Conservation (phyloP, 2,888 invertebrate species). For the Apodemia zela region DNA sequence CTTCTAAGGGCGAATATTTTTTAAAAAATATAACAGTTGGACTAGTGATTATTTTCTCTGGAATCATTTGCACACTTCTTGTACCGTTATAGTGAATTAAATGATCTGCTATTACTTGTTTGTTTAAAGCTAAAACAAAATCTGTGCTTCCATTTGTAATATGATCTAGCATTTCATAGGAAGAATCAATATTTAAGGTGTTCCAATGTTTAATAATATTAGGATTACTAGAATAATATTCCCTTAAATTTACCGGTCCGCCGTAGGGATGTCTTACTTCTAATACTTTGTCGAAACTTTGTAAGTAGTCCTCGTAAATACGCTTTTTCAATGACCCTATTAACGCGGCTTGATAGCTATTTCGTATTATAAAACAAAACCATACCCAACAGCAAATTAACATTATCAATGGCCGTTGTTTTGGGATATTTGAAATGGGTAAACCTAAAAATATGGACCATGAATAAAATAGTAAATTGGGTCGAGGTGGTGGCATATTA, state of each 20-base stretch:
- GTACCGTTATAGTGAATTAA: slow-evolving; percentile 41
- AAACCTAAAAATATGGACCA: slow-evolving; percentile 51
- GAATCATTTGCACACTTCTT: slow-evolving; percentile 47
- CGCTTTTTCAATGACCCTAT: slow-evolving; percentile 45
- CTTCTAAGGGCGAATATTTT: slow-evolving; percentile 43
- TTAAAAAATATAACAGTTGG: slow-evolving; percentile 52
- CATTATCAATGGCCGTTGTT: slow-evolving; percentile 38
- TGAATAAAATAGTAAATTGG: slow-evolving; percentile 51
- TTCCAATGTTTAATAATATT: slow-evolving; percentile 46
- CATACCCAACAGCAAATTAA: slow-evolving; percentile 50
- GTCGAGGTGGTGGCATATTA: slow-evolving; percentile 39
- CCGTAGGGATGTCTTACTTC: slow-evolving; percentile 42
- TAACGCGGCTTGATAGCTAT: slow-evolving; percentile 51
- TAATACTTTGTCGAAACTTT: slow-evolving; percentile 42
- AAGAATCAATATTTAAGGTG: slow-evolving; percentile 32
- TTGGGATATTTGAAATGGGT: slow-evolving; percentile 43
- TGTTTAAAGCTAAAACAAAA: slow-evolving; percentile 50
- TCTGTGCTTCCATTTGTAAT: slow-evolving; percentile 43
- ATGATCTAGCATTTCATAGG: slow-evolving; percentile 36
- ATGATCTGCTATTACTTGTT: slow-evolving; percentile 41
- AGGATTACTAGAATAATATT: slow-evolving; percentile 46
- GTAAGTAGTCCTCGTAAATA: slow-evolving; percentile 37
- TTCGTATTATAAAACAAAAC: slow-evolving; percentile 50
- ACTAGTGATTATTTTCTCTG: slow-evolving; percentile 51
- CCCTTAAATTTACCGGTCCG: slow-evolving; percentile 41